These are phyloP conservation scores for Chiridota heheva DNA, from an alignment of 35 echinoderm and acorn worm species.

Conservation along the genomic window DNA sequence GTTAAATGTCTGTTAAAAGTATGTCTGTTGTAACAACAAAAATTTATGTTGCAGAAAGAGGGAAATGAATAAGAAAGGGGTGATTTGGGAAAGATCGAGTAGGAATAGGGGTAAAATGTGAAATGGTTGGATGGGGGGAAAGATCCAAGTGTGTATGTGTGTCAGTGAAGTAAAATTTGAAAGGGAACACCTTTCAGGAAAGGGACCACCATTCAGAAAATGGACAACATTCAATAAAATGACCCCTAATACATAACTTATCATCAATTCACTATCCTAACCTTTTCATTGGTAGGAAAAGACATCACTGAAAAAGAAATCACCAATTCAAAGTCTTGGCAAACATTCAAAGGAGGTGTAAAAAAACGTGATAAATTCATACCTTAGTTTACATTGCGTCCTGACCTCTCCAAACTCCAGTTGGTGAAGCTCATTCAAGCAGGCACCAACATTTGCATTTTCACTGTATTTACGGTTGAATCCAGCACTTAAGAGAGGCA, in stretches of 20 bases:
- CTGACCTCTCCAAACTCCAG: slow-evolving; percentile 92
- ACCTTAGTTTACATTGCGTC: slow-evolving; percentile 88
- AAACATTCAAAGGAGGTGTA: not conserved
- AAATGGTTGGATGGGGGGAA: not conserved
- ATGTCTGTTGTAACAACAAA: not conserved
- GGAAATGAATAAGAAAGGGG: not conserved
- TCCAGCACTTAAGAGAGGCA: slow-evolving; percentile 78
- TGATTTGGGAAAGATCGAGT: not conserved
- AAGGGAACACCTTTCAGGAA: not conserved
- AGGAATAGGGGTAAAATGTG: not conserved
- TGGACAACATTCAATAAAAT: not conserved
- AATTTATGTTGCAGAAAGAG: not conserved
- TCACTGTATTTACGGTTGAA: slow-evolving; percentile 76
- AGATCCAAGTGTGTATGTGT: not conserved
- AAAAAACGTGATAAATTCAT: slow-evolving; percentile 10
- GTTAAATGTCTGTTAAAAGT: not conserved
- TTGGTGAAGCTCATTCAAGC: slow-evolving; percentile 94
- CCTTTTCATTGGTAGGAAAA: not conserved
- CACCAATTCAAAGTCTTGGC: not conserved
- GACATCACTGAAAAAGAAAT: not conserved
- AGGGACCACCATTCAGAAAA: not conserved
- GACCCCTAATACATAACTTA: not conserved
- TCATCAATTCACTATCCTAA: not conserved
- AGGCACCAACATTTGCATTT: slow-evolving; percentile 74
- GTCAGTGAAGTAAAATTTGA: not conserved